These are phyloP conservation scores for Hemithea aestivaria DNA, from an alignment of 2,888 invertebrate species.

Conservation along the genomic window DNA sequence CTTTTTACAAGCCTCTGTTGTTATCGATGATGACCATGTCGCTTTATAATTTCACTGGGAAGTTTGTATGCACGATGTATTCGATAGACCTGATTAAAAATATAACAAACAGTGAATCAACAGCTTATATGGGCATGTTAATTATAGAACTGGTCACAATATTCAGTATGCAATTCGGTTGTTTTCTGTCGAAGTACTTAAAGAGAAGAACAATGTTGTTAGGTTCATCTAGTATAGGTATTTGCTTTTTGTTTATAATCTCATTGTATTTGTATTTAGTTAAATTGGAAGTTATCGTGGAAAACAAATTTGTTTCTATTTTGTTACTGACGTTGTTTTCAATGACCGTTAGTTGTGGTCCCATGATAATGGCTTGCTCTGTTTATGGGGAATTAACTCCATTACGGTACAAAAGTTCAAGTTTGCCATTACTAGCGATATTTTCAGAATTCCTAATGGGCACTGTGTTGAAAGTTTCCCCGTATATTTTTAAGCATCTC, in stretches of 20 bases:
- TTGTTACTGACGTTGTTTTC: constrained; percentile 27
- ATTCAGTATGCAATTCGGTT: constrained; percentile 33
- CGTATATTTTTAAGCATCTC: constrained; percentile 22
- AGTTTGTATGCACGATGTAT: constrained; percentile 17
- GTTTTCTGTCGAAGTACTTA: constrained; percentile 30
- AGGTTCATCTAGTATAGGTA: constrained; percentile 33
- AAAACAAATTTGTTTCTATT: constrained; percentile 21
- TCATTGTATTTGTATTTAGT: constrained; percentile 20
- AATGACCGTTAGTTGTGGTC: constrained; percentile 24
- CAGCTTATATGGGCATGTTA: constrained; percentile 39
- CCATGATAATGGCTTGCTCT: constrained; percentile 13
- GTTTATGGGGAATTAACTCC: constrained; percentile 24
- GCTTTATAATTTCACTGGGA: constrained; percentile 19
- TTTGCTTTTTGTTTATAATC: constrained; percentile 33
- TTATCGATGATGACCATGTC: constrained; percentile 22
- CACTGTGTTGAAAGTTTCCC: constrained; percentile 21
- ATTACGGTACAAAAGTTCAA: constrained; percentile 14
- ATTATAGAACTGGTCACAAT: constrained; percentile 44
- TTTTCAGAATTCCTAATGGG: background rate
- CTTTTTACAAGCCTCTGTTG: constrained; percentile 27
- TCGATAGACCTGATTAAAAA: constrained; percentile 26
- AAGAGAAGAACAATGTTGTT: constrained; percentile 35
- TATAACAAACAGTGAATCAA: constrained; percentile 27
- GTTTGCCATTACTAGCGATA: constrained; percentile 18
- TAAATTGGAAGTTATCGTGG: constrained; percentile 5